Evolutionary conservation across 1,140 invertebrate species (phyloP), one percentile per base, ranked within the genome.

Genomic region (Branchinecta lynchi): DNA sequence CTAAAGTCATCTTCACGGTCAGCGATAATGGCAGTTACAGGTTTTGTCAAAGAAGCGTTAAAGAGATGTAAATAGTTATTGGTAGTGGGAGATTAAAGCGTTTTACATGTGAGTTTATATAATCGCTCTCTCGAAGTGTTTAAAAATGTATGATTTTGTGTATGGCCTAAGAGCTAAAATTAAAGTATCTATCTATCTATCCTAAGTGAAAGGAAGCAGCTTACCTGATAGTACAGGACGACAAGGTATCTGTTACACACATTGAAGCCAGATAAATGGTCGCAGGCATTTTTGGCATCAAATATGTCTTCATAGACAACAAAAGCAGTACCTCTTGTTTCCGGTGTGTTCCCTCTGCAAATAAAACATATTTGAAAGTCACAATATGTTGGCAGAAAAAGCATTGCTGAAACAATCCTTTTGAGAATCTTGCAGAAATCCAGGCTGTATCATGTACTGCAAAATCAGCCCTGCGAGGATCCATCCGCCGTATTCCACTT

Each of bases 291-390:
- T 81, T 98, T 99, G 0, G 96, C 96, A 85, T 99, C 97, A 83
- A 98, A 99, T 75, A 98, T 99, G 78, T 99, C 97, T 82, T 98
- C 96, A 81, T 98, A 99, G 0, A 98, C 93, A 67, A 99, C 94
- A 85, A 98, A 99, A 20, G 96, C 96, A 68, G 96, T 98, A 65
- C 96, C 96, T 81, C 92, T 87, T 0, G 95, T 97, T 81, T 98
- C 96, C 32, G 93, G 88, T 43, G 96, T 98, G 75, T 97, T 98
- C 3, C 96, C 96, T 44, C 93, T 96, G 78, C 71, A 84, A 83
- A 68, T 72, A 70, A 72, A 75, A 67, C 9, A 65, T n/a, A 8
- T 60, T 8, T 12, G 43, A 69, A 20, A 46, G n/a, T n/a, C n/a
- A n/a, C 15, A 65, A 43, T 66, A 60, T 69, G 21, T 10, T 17